A percentile compares a stretch with the other conserved stretches of the same genome.
Conservation (phyloP, 1,140 invertebrate species). For the Littorina saxatilis region DNA sequence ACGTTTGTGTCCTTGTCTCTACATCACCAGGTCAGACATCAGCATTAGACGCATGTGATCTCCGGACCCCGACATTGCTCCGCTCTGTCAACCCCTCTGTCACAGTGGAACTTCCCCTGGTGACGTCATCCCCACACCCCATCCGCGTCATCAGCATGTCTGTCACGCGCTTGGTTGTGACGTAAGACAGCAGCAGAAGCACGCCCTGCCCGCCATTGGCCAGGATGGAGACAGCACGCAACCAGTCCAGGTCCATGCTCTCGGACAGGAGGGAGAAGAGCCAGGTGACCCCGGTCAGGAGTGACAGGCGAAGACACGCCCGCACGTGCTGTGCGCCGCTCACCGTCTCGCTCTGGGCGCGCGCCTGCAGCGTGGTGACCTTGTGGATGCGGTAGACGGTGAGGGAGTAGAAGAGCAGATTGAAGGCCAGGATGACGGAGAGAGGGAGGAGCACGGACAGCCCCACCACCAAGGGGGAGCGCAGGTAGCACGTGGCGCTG, state of each 20-base stretch:
- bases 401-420: constrained; percentile 42
- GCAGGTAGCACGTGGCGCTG: constrained; percentile 39
- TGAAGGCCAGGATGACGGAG: constrained; percentile 31
- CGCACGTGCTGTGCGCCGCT: constrained; percentile 15
- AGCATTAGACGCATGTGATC: too few relatives aligned
- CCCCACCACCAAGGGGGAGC: constrained; percentile 22
- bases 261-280: constrained; percentile 78
- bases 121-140: too few relatives aligned
- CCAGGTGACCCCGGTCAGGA: too few relatives aligned
- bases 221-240: constrained; percentile 78
- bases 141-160: too few relatives aligned
- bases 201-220: too few relatives aligned
- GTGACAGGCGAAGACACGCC: constrained; percentile 45
- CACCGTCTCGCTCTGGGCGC: neutral
- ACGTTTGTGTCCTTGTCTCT: too few relatives aligned
- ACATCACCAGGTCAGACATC: too few relatives aligned
- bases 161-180: too few relatives aligned
- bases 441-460: constrained; percentile 37
- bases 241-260: constrained; percentile 71
- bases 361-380: neutral
- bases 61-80: too few relatives aligned
- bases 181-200: too few relatives aligned
- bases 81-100: too few relatives aligned
- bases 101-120: too few relatives aligned
- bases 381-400: constrained; percentile 35